phyloP scores from a whole-genome alignment of 1,140 invertebrate species.

The Diorhabda sublineata region DNA sequence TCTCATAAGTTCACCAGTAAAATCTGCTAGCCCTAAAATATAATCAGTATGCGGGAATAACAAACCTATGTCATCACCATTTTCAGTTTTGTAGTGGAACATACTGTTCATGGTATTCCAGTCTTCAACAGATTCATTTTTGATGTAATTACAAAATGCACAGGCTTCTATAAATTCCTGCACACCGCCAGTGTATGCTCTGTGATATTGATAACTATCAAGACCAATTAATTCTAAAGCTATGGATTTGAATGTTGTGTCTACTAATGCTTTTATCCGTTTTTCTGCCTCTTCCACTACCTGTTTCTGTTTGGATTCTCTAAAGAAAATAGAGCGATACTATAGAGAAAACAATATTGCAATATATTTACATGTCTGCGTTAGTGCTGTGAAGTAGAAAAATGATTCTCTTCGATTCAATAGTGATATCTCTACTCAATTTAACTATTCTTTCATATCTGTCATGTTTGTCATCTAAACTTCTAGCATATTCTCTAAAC shows the following conservation, averaged over 20 bases:
- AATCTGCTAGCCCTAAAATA: conserved; percentile 80
- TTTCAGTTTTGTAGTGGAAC: conserved; percentile 43
- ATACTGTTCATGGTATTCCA: conserved; percentile 51
- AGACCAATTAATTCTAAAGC: conserved; percentile 67
- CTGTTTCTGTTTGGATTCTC: conserved; percentile 54
- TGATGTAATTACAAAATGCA: conserved; percentile 69
- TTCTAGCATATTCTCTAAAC: conserved; percentile 63
- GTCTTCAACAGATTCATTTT: conserved; percentile 45
- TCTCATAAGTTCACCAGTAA: conserved; percentile 88
- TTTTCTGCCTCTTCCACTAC: conserved; percentile 64
- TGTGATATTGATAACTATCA: conserved; percentile 69
- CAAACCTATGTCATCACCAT: conserved; percentile 26
- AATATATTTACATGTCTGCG: conserved; percentile 40
- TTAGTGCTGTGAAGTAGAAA: conserved; percentile 76
- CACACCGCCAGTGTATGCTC: conserved; percentile 71
- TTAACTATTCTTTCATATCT: conserved; percentile 81
- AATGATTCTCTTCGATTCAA: conserved; percentile 87
- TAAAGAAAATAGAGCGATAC: conserved; percentile 35
- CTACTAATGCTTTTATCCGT: conserved; percentile 58
- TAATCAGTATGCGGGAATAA: conserved; percentile 64
- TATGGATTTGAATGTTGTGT: conserved; percentile 61
- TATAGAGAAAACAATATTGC: neutral
- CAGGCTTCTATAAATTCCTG: conserved; percentile 87
- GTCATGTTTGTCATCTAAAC: conserved; percentile 79
- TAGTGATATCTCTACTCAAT: conserved; percentile 82